Evolutionary conservation across 64 coral and sea anemone genomes (phyloP).

Genomic region (Hydrozoanthus tunicans): DNA sequence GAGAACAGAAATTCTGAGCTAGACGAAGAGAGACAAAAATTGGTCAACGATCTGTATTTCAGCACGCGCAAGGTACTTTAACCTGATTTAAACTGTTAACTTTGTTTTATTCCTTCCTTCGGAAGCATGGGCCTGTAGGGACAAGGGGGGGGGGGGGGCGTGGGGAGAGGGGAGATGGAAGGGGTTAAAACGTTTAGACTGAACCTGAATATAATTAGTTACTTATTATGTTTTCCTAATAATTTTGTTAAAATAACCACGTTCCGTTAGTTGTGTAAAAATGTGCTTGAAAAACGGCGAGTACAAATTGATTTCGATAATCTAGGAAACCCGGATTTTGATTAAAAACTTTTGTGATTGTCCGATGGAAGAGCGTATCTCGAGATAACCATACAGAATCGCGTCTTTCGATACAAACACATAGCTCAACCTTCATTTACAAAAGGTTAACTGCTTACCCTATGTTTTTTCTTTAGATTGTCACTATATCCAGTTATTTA

Average conservation of each 20-base stretch:
- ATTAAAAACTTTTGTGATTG: too few species aligned
- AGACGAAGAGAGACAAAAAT: constrained; percentile 65
- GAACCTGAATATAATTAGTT: too few species aligned
- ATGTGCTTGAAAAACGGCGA: too few species aligned
- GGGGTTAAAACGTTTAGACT: background rate
- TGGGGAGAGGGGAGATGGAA: background rate
- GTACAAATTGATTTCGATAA: too few species aligned
- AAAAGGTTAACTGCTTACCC: background rate
- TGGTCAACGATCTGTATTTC: constrained; percentile 81
- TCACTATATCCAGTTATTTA: background rate
- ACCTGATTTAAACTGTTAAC: background rate
- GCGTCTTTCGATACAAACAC: too few species aligned
- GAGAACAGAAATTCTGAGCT: constrained; percentile 66
- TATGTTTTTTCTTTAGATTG: background rate
- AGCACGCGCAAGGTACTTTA: constrained; percentile 73
- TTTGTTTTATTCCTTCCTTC: background rate
- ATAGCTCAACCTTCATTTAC: too few species aligned
- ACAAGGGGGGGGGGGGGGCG: background rate
- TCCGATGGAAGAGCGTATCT: too few species aligned
- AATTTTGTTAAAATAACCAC: too few species aligned
- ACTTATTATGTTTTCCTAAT: too few species aligned
- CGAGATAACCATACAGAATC: too few species aligned
- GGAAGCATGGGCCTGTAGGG: background rate
- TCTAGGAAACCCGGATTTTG: too few species aligned
- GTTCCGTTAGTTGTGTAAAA: too few species aligned